A percentile compares a stretch with the other conserved stretches of the same genome.
These are phyloP conservation scores for Coelopa pilipes DNA, from an alignment of 2,888 invertebrate genomes.

Conservation along the genomic window DNA sequence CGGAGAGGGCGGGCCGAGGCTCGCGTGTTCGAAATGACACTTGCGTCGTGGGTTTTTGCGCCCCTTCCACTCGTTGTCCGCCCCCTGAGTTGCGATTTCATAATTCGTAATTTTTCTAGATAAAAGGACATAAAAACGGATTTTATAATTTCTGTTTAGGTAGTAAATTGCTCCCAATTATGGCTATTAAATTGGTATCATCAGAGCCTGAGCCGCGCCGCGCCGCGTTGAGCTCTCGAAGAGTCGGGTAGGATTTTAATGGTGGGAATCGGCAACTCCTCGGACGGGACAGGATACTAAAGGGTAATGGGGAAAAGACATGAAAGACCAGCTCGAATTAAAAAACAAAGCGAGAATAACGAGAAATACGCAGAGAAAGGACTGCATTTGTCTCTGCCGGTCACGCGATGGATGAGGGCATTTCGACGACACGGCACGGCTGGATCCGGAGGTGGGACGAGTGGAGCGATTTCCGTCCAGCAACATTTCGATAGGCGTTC, in stretches of 20 bases:
- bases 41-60: background rate
- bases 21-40: constrained; percentile 10
- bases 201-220: constrained; percentile 8
- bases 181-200: constrained; percentile 21
- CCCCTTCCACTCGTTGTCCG: background rate
- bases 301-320: no score
- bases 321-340: no score
- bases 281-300: no score
- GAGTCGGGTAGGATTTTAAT: background rate
- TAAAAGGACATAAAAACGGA: background rate
- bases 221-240: background rate
- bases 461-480: no score
- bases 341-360: no score
- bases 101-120: background rate
- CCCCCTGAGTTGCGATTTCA: background rate
- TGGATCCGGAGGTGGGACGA: no score
- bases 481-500: no score
- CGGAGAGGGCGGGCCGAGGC: background rate
- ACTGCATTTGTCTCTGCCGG: no score
- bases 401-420: no score
- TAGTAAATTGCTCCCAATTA: constrained; percentile 32
- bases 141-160: constrained; percentile 28
- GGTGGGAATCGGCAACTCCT: background rate
- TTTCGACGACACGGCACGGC: no score
- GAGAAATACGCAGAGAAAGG: no score